Percentiles rank a stretch among this genome's conserved stretches.
These are phyloP conservation scores for Amphiura filiformis DNA, from an alignment of 35 echinoderm and acorn worm species.

Conservation along the genomic window DNA sequence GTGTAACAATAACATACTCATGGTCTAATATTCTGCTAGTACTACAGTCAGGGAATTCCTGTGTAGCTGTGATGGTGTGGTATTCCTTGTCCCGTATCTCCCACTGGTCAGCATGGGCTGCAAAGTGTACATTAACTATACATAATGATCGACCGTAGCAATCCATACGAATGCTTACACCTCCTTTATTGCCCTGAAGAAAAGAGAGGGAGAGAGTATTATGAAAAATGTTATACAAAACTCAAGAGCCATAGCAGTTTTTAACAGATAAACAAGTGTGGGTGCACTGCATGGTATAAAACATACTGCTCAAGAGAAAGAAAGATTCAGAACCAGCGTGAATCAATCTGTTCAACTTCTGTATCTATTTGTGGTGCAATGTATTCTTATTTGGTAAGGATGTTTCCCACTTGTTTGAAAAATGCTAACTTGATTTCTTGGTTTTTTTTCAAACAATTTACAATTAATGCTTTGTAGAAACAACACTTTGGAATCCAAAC, in stretches of 20 bases:
- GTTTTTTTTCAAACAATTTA: too few relatives aligned
- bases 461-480: too few relatives aligned
- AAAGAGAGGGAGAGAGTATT: too few relatives aligned
- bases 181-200: conserved; percentile 91
- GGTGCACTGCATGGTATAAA: too few relatives aligned
- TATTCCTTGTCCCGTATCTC: conserved; percentile 88
- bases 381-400: too few relatives aligned
- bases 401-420: too few relatives aligned
- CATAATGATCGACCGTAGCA: conserved; percentile 83
- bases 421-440: too few relatives aligned
- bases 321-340: not conserved
- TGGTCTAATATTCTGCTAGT: conserved; percentile 71
- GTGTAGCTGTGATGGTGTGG: conserved; percentile 69
- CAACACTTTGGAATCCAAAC: too few relatives aligned
- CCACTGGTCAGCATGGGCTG: conserved; percentile 76
- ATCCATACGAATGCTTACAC: conserved; percentile 70
- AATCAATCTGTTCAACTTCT: too few relatives aligned
- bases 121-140: conserved; percentile 69
- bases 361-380: too few relatives aligned
- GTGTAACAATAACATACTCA: conserved; percentile 91
- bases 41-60: conserved; percentile 52
- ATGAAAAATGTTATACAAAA: too few relatives aligned
- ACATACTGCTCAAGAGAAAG: too few relatives aligned
- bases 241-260: not conserved
- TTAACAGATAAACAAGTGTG: not conserved